Conservation (phyloP, 2,113 vertebrate genomes). For the Oryctolagus cuniculus region mOryCun1.1 NC_091438.1:32694501-32695000, state of each 20-base stretch:
- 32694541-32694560: background rate
- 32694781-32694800: background rate
- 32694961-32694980: background rate
- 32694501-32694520: background rate
- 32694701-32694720: rapidly evolving
- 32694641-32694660: too few species aligned
- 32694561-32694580: background rate
- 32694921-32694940: background rate
- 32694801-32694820: background rate
- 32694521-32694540: background rate
- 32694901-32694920: background rate
- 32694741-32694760: background rate
- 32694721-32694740: rapidly evolving
- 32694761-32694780: too few species aligned
- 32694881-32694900: background rate
- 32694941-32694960: background rate
- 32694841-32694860: background rate
- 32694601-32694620: background rate
- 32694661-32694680: background rate
- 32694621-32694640: background rate
- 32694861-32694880: background rate
- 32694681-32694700: background rate
- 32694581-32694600: background rate
- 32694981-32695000: background rate
- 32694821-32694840: background rate